Base-by-base conservation (phyloP, 2,113 vertebrate genomes). In the Mobula hypostoma region DNA sequence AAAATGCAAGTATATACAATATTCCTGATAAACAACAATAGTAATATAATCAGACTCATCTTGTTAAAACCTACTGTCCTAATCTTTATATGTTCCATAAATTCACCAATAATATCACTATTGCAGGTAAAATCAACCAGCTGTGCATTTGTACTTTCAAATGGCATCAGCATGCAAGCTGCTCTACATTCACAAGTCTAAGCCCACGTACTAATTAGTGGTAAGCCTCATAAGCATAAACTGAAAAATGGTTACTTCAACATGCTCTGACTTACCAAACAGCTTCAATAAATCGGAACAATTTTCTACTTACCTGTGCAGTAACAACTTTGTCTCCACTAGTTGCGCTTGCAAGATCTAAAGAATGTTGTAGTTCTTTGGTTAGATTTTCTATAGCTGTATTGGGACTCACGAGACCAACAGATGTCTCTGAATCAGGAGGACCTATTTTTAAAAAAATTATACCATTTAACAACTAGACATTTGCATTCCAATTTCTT, bases 251-350 rank as follows among this genome's bases (percentile, higher is more conserved):
- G 94, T 36, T 8, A 80, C 72, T 83, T 83, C 12, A 66, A 70
- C 36, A 7, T 12, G 19, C 11, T 63, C 32, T 61, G 48, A 58
- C 68, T 79, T 63, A 24, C 5, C 24, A 94, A 94, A 68, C 15
- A n/a, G 19, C 9, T 61, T 15, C 14, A 68, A 61, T 5, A 56
- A 58, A 40, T 9, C 56, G 0, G 17, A 80, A 82, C 58, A 94
- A 7, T 11, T 48, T 56, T 93, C 94, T 21, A 96, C 97, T 95
- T 94, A 98, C 99, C 98, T 99, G 98, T 78, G 98, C 98, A 40
- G 98, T 99, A 87, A 99, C 98, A 72, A 99, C 97, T 96, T 99
- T 99, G 95, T 99, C 98, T 94, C 99, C 99, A 79, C 98, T 99
- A 94, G 98, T 99, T 95, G 99, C 98, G 74, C 99, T 99, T 94